Base-by-base conservation (phyloP, 2,888 invertebrate species). In the Campoplex nolae region DNA sequence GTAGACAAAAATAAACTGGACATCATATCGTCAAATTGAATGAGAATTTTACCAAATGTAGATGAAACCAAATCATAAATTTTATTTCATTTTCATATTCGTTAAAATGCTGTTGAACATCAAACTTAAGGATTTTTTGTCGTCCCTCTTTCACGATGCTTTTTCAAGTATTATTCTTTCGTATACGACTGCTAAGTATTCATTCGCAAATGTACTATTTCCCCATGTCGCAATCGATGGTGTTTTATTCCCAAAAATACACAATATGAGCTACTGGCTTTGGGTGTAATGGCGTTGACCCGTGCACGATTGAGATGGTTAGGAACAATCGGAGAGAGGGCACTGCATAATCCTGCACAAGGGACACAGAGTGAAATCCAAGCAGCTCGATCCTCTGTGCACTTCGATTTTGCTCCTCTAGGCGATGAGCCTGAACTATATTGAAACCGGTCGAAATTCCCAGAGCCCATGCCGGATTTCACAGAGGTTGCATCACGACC, bases 311-410 rank as follows among this genome's bases (percentile, higher is more conserved):
- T 90, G 83, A 89, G 87, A 82, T 89, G 89, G 90, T 93, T 92
- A 90, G 89, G 90, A 89, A 90, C 91, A 92, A 91, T 92, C 91
- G 90, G 89, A 89, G 89, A 90, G 91, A 88, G 90, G 88, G 88
- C 90, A 91, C 92, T 93, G 90, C 91, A 91, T 92, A 92, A 94
- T 92, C 92, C 90, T 88, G 83, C 90, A 85, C 90, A 90, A 89
- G 84, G 88, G 88, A 89, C 90, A 89, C 89, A 90, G 83, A 84
- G 78, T 85, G 84, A 88, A 83, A 83, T 42, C 74, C 86, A 45
- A 78, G 32, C 35, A 65, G 62, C 76, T 76, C 45, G 28, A 54
- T 62, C n/a, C 56, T 73, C 38, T 42, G 32, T 71, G 65, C 32
- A 80, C 23, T 58, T 79, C 45, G 45, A 56, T 83, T 76, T 70